phyloP scores from a whole-genome alignment of 64 coral and sea anemone species.

The Orbicella faveolata region DNA sequence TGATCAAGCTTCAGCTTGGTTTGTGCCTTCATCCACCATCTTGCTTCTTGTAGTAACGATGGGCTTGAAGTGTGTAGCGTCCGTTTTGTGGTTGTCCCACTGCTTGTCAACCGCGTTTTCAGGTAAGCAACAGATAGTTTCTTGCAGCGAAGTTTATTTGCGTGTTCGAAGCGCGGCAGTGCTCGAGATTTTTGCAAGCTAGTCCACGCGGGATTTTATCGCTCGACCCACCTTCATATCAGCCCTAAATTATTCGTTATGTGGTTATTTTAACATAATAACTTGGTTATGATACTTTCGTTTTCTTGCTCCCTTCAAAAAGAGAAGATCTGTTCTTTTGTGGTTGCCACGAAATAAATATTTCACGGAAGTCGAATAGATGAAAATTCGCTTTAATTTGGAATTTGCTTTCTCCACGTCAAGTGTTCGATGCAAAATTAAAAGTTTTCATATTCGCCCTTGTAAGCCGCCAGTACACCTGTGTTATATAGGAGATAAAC shows the following conservation, averaged over 20 bases:
- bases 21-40: constrained; percentile 15
- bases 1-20: not conserved
- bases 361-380: not conserved
- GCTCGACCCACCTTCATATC: not conserved
- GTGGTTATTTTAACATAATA: not conserved
- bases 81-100: constrained; percentile 7
- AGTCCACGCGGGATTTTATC: not conserved
- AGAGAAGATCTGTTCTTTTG: not conserved
- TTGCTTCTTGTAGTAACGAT: constrained; percentile 3
- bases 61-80: not conserved
- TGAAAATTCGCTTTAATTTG: not conserved
- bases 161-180: not conserved
- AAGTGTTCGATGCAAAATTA: not conserved
- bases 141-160: not conserved
- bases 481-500: not conserved
- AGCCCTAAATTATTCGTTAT: constrained; percentile 22
- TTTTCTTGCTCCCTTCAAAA: not conserved
- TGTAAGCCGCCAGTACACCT: not conserved
- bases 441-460: too few relatives aligned
- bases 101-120: not conserved
- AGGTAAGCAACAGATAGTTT: not conserved
- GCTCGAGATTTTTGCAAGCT: not conserved
- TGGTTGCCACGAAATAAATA: not conserved
- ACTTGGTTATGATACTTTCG: not conserved
- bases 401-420: not conserved